phyloP scores from a whole-genome alignment of 2,888 invertebrate genomes.

The Latheticus oryzae region DNA sequence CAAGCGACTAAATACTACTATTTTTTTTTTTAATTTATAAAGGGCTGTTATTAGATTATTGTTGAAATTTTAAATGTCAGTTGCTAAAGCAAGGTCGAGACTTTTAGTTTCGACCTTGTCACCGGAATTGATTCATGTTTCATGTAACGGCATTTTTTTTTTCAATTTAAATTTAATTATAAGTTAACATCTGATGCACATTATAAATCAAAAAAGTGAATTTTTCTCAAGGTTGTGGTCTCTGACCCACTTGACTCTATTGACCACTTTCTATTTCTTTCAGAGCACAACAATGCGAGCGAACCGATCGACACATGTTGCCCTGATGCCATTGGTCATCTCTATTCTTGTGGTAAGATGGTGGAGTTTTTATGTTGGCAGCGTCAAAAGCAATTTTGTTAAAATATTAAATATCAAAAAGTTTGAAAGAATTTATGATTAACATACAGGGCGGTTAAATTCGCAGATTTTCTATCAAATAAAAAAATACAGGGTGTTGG shows the following conservation, averaged over 20 bases:
- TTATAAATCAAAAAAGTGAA: constrained; percentile 32
- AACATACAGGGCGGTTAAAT: too few relatives aligned
- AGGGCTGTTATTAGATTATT: neutral
- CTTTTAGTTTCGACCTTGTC: constrained; percentile 38
- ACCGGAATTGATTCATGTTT: too few relatives aligned
- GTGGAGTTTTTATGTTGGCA: constrained; percentile 19
- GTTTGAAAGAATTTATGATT: too few relatives aligned
- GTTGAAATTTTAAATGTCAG: neutral
- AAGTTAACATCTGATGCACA: neutral
- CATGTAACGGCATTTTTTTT: constrained; percentile 1
- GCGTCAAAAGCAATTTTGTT: too few relatives aligned
- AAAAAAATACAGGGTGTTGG: too few relatives aligned
- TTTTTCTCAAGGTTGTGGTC: constrained; percentile 45
- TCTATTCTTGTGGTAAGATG: constrained; percentile 52
- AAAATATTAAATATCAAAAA: too few relatives aligned
- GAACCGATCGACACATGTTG: constrained; percentile 47
- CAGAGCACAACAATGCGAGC: constrained; percentile 54
- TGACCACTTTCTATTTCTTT: constrained; percentile 58
- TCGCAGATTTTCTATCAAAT: too few relatives aligned
- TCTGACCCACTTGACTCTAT: constrained; percentile 50
- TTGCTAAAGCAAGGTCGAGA: constrained; percentile 16
- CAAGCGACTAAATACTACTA: too few relatives aligned
- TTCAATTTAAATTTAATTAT: neutral
- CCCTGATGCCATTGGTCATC: constrained; percentile 43
- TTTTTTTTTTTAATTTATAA: too few relatives aligned